Evolutionary conservation across 2,113 vertebrate species (phyloP).

Genomic region (Cyprinus carpio): DNA sequence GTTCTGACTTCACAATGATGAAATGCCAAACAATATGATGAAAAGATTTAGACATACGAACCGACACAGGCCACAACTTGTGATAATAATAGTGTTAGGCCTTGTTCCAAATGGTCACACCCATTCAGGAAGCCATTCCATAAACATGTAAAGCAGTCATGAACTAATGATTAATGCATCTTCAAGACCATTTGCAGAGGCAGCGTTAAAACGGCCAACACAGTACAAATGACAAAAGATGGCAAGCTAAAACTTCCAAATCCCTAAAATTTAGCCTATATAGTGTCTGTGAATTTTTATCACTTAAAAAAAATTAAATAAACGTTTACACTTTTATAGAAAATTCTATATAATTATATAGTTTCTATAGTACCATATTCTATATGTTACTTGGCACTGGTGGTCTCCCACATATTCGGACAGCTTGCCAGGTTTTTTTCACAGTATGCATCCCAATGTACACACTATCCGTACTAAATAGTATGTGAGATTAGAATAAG

Average conservation of each 20-base stretch:
- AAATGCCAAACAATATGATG: slow-evolving; percentile 45
- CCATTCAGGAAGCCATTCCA: slow-evolving; percentile 35
- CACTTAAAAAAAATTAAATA: no score
- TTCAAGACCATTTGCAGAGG: background rate
- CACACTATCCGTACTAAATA: no score
- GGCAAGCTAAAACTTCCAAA: no score
- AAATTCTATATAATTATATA: no score
- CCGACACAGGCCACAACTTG: slow-evolving; percentile 30
- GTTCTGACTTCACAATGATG: slow-evolving; percentile 48
- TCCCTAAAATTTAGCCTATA: no score
- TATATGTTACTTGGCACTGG: no score
- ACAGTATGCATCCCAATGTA: no score
- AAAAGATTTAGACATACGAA: slow-evolving; percentile 41
- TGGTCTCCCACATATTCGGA: background rate
- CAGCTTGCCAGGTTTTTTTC: no score
- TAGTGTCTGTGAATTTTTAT: no score
- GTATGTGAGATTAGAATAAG: no score
- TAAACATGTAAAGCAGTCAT: slow-evolving; percentile 32
- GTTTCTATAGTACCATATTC: no score
- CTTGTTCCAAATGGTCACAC: slow-evolving; percentile 27
- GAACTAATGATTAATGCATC: slow-evolving; percentile 30
- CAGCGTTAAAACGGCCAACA: background rate
- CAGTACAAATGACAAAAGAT: background rate
- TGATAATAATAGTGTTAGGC: slow-evolving; percentile 24
- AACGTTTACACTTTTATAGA: no score